A percentile compares a stretch with the other conserved stretches of the same genome.
Evolutionary conservation across 2,113 vertebrate species (phyloP).

Genomic region (Erpornis zantholeuca): DNA sequence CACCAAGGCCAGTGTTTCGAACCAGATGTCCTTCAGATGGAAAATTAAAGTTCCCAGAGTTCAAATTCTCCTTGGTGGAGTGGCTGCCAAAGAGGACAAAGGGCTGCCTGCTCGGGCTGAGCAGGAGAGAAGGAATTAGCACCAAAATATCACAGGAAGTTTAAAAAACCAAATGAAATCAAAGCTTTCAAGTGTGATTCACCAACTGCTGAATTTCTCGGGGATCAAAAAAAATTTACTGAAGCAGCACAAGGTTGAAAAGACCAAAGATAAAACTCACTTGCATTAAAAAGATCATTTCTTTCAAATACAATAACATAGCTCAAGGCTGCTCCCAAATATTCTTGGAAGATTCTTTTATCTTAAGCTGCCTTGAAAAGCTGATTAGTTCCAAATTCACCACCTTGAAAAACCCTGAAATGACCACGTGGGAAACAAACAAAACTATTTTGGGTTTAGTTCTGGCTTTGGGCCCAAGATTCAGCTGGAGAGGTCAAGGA

Average conservation of each 20-base stretch:
- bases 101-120: slow-evolving; percentile 86
- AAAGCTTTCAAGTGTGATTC: neutral
- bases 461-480: neutral
- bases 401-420: neutral
- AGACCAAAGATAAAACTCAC: neutral
- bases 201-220: neutral
- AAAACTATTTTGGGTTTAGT: neutral
- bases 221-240: neutral
- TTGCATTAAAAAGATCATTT: neutral
- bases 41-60: slow-evolving; percentile 89
- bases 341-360: neutral
- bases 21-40: slow-evolving; percentile 94
- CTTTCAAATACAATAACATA: neutral
- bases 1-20: slow-evolving; percentile 83
- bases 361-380: neutral
- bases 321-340: neutral
- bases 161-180: neutral
- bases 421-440: neutral
- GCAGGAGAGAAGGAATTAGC: neutral
- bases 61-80: slow-evolving; percentile 85
- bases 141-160: neutral
- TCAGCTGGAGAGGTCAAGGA: neutral
- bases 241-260: neutral
- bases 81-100: slow-evolving; percentile 91
- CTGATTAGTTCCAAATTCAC: neutral